Evolutionary conservation across 1,140 invertebrate species (phyloP).

Genomic region (Brachionus sp.): DNA sequence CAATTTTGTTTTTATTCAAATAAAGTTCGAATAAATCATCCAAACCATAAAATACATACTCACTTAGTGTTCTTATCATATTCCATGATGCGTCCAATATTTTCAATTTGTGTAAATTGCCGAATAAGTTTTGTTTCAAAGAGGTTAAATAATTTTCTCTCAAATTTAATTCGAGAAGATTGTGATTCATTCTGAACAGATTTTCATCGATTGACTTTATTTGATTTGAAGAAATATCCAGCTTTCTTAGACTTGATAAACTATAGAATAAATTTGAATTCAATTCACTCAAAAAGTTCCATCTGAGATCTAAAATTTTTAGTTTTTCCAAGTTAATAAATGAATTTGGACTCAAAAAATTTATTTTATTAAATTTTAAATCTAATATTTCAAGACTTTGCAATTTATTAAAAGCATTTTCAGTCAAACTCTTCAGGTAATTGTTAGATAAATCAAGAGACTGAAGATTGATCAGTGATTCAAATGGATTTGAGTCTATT

Average conservation of each 20-base stretch:
- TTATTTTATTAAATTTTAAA: constrained; percentile 1
- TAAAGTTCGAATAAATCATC: neutral
- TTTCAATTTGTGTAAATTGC: neutral
- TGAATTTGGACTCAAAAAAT: neutral
- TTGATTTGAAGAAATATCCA: neutral
- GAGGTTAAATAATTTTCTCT: neutral
- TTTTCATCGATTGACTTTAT: neutral
- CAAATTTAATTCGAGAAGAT: neutral
- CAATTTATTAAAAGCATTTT: neutral
- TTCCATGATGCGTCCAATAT: constrained; percentile 18
- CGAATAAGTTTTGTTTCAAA: neutral
- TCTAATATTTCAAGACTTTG: neutral
- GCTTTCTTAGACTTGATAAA: neutral
- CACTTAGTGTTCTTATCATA: neutral
- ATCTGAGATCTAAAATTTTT: neutral
- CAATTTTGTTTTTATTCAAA: neutral
- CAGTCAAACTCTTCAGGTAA: neutral
- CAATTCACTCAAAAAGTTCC: neutral
- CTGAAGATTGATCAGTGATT: neutral
- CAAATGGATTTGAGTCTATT: neutral
- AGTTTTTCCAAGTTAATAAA: neutral
- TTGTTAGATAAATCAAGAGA: neutral
- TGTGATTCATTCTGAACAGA: neutral
- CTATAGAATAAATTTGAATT: neutral
- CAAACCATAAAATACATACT: neutral